Evolutionary conservation across 1,140 invertebrate genomes (phyloP), one percentile per base, ranked within the genome.

Genomic region (Microvelia longipes): DNA sequence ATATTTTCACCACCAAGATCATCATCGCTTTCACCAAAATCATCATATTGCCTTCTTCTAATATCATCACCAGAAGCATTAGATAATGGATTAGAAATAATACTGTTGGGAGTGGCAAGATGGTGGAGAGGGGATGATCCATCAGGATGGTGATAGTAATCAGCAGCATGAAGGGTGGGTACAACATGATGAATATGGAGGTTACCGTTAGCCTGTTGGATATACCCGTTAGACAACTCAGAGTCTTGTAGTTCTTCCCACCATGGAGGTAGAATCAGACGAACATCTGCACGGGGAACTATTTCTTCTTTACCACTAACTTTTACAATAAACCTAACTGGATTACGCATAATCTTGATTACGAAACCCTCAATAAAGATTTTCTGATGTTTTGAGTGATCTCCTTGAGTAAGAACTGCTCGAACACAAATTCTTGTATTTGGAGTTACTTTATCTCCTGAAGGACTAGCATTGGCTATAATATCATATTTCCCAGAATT

Each of bases 191-290:
- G 76, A 11, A 75, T 28, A 26, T 71, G 73, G 28, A 70, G 68
- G 69, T 73, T 73, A 30, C 71, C 73, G 66, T 72, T 75, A 28
- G 27, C 29, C 28, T 28, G 29, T 25, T 25, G 60, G 1, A 30
- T 14, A 64, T 68, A 67, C 11, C 71, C 71, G 67, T 72, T 70
- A 25, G 27, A 24, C 29, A 50, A 68, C 25, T 72, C 82, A 64
- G 83, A 80, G 78, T 90, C 90, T 76, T 93, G 91, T 63, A 97
- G 80, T 79, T 98, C 95, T 76, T 98, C 94, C 81, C 87, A 91
- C 95, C 95, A 98, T 0, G 95, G 95, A 15, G 94, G 93, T 76
- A 90, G 85, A 68, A 97, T 79, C 1, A 97, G 84, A n/a, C 95
- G 84, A 50, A 98, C 79, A 78, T 95, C 92, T 1, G 94, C 91